phyloP scores from a whole-genome alignment of 1,140 invertebrate species.

The Euglossa dilemma region DNA sequence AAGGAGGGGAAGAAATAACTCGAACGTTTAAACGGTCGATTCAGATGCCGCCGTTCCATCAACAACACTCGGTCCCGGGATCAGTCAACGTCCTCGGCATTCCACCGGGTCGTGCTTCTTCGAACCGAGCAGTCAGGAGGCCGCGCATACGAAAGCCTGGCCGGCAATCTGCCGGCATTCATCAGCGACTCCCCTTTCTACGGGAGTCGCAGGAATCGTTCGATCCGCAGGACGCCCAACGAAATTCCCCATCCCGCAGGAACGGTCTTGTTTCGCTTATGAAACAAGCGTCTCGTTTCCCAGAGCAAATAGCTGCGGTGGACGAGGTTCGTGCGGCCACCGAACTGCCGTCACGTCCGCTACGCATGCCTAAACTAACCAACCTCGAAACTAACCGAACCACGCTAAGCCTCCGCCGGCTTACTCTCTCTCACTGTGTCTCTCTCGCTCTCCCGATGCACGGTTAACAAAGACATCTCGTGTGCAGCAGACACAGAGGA shows the following conservation, averaged over 20 bases:
- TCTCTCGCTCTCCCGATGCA: background rate
- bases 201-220: constrained; percentile 9
- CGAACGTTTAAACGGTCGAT: background rate
- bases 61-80: background rate
- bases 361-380: constrained; percentile 57
- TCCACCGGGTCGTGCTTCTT: background rate
- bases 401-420: constrained; percentile 34
- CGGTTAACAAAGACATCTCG: constrained; percentile 49
- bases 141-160: background rate
- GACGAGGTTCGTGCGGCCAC: constrained; percentile 30
- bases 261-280: constrained; percentile 49
- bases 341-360: constrained; percentile 15
- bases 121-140: background rate
- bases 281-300: constrained; percentile 51
- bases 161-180: constrained; percentile 9
- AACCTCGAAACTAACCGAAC: constrained; percentile 56
- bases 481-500: background rate
- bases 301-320: constrained; percentile 57
- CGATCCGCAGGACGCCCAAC: background rate
- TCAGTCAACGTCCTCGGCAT: constrained; percentile 17
- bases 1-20: background rate
- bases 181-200: background rate
- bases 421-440: background rate
- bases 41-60: background rate
- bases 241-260: background rate